phyloP scores from a whole-genome alignment of 2,113 vertebrate genomes.

The Philantomba maxwellii region DNA sequence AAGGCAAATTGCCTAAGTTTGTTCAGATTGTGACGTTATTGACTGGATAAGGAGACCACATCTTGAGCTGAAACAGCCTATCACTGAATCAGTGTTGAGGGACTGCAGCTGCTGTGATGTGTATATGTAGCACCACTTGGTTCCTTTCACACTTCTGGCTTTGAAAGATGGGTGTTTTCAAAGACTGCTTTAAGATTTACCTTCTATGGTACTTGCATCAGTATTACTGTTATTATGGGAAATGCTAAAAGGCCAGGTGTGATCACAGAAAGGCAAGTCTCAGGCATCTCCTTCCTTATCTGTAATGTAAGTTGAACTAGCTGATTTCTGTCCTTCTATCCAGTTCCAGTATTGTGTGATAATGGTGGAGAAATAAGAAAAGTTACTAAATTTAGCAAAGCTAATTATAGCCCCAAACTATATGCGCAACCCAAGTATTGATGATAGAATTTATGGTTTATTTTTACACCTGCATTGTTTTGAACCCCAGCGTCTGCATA shows the following conservation, averaged over 20 bases:
- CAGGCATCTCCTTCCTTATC: neutral
- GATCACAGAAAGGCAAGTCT: neutral
- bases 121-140: neutral
- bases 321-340: neutral
- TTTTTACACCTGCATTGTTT: neutral
- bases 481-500: neutral
- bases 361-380: neutral
- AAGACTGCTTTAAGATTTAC: neutral
- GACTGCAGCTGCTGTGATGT: neutral
- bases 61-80: neutral
- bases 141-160: neutral
- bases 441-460: neutral
- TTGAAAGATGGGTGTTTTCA: neutral
- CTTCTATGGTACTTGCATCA: neutral
- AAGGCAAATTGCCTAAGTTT: conserved; percentile 34
- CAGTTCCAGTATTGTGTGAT: neutral
- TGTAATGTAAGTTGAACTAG: neutral
- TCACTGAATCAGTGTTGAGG: neutral
- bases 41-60: neutral
- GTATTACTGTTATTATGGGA: neutral
- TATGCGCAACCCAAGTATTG: neutral
- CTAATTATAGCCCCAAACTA: neutral
- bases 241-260: neutral
- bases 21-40: neutral
- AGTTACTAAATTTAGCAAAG: neutral